phyloP scores from a whole-genome alignment of 2,113 vertebrate species.

The Microcebus lehilahytsara region DNA sequence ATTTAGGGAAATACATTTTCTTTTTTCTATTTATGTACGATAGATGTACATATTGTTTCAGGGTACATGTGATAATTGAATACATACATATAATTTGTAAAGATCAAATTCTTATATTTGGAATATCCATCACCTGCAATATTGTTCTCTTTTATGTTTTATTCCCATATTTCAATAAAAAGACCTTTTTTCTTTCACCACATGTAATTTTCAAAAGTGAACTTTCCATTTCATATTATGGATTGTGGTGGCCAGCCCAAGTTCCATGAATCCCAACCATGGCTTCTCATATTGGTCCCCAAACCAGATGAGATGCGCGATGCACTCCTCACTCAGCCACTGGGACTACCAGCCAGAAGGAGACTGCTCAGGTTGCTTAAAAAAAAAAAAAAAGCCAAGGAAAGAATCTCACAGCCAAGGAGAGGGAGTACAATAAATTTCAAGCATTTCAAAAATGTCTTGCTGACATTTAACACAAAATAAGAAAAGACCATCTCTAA shows the following conservation, averaged over 20 bases:
- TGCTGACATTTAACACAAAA: not conserved
- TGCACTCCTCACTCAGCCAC: not conserved
- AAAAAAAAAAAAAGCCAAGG: not conserved
- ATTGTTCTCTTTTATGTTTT: not conserved
- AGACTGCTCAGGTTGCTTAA: not conserved
- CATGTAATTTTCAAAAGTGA: slow-evolving; percentile 21
- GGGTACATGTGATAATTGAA: too few relatives aligned
- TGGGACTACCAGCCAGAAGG: not conserved
- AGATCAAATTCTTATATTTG: too few relatives aligned
- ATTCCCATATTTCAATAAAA: not conserved
- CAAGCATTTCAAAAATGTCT: slow-evolving; percentile 31
- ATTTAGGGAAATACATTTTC: not conserved
- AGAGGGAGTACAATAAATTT: slow-evolving; percentile 17
- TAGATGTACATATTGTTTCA: too few relatives aligned
- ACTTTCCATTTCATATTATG: not conserved
- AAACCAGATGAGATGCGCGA: not conserved
- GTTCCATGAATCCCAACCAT: not conserved
- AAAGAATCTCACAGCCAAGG: slow-evolving; percentile 18
- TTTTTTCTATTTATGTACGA: not conserved
- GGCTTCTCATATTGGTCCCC: not conserved
- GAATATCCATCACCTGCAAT: too few relatives aligned
- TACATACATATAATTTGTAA: too few relatives aligned
- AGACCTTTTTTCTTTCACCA: not conserved
- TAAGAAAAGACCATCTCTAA: not conserved
- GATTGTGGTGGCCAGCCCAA: not conserved